Evolutionary conservation across 2,888 invertebrate species (phyloP), one percentile per base, ranked within the genome.

Genomic region (Bimastos eiseni): DNA sequence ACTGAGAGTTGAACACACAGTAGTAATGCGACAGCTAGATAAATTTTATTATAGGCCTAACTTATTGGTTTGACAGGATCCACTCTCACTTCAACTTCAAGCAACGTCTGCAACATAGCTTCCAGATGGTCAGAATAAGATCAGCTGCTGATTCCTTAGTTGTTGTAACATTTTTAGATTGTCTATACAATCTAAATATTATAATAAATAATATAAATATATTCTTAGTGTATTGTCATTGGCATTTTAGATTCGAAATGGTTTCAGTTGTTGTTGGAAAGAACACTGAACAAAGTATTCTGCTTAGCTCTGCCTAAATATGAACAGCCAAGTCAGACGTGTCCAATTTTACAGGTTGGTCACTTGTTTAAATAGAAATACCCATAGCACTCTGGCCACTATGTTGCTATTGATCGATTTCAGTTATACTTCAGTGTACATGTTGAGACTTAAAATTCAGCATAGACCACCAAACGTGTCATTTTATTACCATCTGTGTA

Each of bases 271-370:
- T 90, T 92, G 1, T 91, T 94, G 36, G 93, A 94, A 90, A 93
- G 94, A 38, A 92, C 93, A 34, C 93, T 93, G 17, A 91, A 93
- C 70, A 94, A 94, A 91, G 93, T 94, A 90, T 94, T 94, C 92
- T 94, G 94, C 91, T 93, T 93, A 19, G 91, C 88, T 13, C n/a
- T 90, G 8, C 70, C 30, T n/a, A 70, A 30, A 70, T 70, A 30
- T n/a, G 70, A 70, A 70, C 70, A 70, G 70, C 11, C 70, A n/a
- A 0, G n/a, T 70, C 70, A 70, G 70, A 11, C 70, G 8, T 3
- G n/a, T 70, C 30, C n/a, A 6, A 70, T n/a, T 70, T 70, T 70
- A 70, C 70, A 70, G 70, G 70, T 70, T 11, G 13, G 70, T 30
- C 70, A 70, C n/a, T 70, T n/a, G n/a, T 30, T 8, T 70, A 70